Evolutionary conservation across 2,888 invertebrate species (phyloP).

Genomic region (Rhagophthalmus giganteus): DNA sequence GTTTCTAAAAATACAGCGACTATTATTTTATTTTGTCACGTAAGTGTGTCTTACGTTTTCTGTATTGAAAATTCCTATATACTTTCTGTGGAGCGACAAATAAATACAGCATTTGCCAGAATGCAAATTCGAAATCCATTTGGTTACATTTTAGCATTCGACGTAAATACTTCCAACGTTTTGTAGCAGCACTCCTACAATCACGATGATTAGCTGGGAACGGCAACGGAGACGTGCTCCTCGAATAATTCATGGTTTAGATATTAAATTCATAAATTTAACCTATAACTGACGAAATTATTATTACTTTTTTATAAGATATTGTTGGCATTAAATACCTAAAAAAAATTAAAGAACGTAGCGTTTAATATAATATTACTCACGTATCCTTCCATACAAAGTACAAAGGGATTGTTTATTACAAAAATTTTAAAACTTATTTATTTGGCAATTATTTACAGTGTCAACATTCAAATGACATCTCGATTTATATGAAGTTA

Average conservation of each 20-base stretch:
- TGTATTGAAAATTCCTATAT: slow-evolving; percentile 94
- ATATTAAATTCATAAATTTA: not conserved
- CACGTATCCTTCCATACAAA: too few species aligned
- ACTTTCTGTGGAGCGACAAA: slow-evolving; percentile 95
- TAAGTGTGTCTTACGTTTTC: slow-evolving; percentile 77
- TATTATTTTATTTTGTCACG: not conserved
- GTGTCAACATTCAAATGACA: too few species aligned
- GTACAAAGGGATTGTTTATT: too few species aligned
- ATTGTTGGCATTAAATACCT: too few species aligned
- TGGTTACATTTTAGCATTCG: slow-evolving; percentile 88
- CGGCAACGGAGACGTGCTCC: slow-evolving; percentile 68
- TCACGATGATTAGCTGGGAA: slow-evolving; percentile 69
- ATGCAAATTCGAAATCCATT: slow-evolving; percentile 99
- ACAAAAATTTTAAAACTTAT: too few species aligned
- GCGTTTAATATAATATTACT: too few species aligned
- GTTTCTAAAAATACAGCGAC: slow-evolving; percentile 71
- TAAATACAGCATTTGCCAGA: slow-evolving; percentile 99
- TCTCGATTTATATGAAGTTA: too few species aligned
- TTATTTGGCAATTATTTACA: too few species aligned
- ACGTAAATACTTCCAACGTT: slow-evolving; percentile 84
- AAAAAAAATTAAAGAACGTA: too few species aligned
- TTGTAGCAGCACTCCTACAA: slow-evolving; percentile 82
- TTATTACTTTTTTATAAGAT: too few species aligned
- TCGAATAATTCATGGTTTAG: slow-evolving; percentile 54
- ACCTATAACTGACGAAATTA: not conserved